Percentiles rank a stretch among this genome's conserved stretches.
Evolutionary conservation across 2,797 vertebrate species (phyloP).

Genomic region (Catharus ustulatus): DNA sequence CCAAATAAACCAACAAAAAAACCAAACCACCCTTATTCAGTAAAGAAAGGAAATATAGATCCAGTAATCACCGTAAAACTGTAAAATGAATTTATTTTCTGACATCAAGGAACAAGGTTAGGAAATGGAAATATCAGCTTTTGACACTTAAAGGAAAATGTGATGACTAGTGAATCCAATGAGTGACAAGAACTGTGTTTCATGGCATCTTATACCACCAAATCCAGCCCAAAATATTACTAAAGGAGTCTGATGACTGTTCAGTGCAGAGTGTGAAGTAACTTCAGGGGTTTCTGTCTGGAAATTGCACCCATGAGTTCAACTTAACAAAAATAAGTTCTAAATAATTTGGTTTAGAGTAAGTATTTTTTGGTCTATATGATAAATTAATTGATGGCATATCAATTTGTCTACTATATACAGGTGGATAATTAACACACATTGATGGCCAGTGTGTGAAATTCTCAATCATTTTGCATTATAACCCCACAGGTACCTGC

Average conservation of each 20-base stretch:
- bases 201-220: background rate
- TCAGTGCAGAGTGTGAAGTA: background rate
- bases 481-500: background rate
- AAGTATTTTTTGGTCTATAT: background rate
- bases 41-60: background rate
- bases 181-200: background rate
- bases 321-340: background rate
- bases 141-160: background rate
- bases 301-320: background rate
- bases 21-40: background rate
- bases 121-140: background rate
- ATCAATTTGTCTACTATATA: background rate
- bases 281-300: background rate
- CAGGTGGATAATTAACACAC: background rate
- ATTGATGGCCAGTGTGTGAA: background rate
- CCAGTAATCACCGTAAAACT: background rate
- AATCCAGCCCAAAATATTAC: background rate
- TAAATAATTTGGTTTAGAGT: background rate
- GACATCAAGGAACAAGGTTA: background rate
- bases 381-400: background rate
- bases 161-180: background rate
- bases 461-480: background rate
- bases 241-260: background rate
- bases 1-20: background rate
- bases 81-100: background rate